phyloP scores from a whole-genome alignment of 2,113 vertebrate genomes.

The Merops nubicus region DNA sequence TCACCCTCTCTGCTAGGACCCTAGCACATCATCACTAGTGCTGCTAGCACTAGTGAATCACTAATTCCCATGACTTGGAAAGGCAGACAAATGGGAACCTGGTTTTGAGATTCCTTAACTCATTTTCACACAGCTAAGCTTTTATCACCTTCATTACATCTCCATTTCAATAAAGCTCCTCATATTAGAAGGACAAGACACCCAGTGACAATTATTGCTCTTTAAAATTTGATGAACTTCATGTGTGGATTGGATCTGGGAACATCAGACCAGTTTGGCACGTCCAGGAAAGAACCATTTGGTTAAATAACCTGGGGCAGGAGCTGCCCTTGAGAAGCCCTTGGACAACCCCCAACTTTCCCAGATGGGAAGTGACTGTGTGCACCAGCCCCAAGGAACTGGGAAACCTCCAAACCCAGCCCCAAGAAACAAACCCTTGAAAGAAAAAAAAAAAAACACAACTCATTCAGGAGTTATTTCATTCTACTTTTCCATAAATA shows the following conservation, averaged over 20 bases:
- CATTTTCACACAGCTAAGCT: neutral
- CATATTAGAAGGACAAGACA: neutral
- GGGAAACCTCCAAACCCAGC: neutral
- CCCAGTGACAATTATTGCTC: neutral
- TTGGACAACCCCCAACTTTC: neutral
- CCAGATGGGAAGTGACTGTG: neutral
- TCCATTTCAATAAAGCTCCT: neutral
- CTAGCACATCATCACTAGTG: fast-evolving
- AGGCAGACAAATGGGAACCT: neutral
- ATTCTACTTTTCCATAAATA: neutral
- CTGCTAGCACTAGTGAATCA: neutral
- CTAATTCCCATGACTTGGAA: neutral
- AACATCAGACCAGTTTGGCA: neutral
- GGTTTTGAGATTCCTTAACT: neutral
- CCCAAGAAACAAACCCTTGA: neutral
- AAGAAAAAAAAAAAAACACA: no score
- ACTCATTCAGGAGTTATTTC: no score
- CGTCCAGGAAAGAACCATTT: neutral
- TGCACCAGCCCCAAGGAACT: neutral
- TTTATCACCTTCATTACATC: neutral
- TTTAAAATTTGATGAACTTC: neutral
- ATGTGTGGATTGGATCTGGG: neutral
- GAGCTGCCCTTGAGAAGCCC: neutral
- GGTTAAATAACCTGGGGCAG: neutral
- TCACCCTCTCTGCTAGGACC: neutral